Base-by-base conservation (phyloP, 2,113 vertebrate genomes). In the Ameiurus melas region DNA sequence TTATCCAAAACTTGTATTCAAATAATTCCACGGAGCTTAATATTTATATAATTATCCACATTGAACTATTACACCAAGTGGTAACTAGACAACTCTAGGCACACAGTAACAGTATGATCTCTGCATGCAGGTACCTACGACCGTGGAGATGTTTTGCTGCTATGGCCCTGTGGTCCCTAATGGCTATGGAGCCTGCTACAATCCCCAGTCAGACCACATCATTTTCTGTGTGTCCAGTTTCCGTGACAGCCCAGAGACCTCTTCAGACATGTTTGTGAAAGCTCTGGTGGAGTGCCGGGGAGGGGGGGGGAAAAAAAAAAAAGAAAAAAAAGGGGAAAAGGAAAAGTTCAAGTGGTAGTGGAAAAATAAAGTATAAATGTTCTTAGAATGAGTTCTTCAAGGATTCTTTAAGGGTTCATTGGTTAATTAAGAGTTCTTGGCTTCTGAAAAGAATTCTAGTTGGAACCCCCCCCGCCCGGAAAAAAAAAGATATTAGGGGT, bases 211-310 rank as follows among this genome's bases (percentile, higher is more conserved):
- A 10, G 95, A 97, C 86, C 94, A 97, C 90, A 95, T 99, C 77
- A 92, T 98, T 89, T 97, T 99, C 95, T 98, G 96, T 55, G 95
- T 99, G 92, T 99, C 98, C 89, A 98, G 97, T 90, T 99, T 99
- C 91, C 94, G 89, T n/a, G 93, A 96, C 84, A 98, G 96, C 89
- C 92, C 94, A 27, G 95, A 97, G 89, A 98, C 98, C 9, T 96
- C 96, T 39, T 98, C 98, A 6, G 84, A 83, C 12, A 91, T 27
- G 77, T 97, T 99, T 91, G 95, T 97, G 9, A 96, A 96, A 93
- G 95, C 95, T 39, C 90, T 99, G 91, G 95, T 94, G 92, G 95
- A 95, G 77, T 97, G 97, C 57, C 96, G 99, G 4, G 51, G n/a
- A n/a, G n/a, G n/a, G n/a, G n/a, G n/a, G n/a, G n/a, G n/a, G n/a